Evolutionary conservation across 2,888 invertebrate species (phyloP), one percentile per base, ranked within the genome.

Genomic region (Scaptomyza polygonia): DNA sequence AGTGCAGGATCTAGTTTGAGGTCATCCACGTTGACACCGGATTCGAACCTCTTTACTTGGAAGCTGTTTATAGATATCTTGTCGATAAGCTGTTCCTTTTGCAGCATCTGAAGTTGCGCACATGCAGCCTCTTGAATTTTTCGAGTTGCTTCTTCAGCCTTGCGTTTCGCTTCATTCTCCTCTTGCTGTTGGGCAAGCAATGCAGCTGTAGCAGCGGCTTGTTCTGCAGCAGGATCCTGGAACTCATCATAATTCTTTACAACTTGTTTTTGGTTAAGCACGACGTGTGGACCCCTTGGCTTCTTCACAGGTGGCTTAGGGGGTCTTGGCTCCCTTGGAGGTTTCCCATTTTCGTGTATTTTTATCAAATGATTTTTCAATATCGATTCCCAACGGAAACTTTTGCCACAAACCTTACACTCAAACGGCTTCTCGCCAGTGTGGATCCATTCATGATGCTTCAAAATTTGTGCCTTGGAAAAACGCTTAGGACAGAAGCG

Each of bases 401-500:
- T 78, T 55, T 84, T 89, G 8, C 82, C 84, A 44, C 91, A 91
- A 4, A 83, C 69, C 5, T 77, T 76, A 48, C 91, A 91, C 16
- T 75, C 86, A 56, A 89, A 90, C 0, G 91, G 91, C 25, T 89
- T 91, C 45, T 91, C 91, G 0, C 91, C 91, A 0, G 91, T 91
- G 45, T 91, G 91, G 0, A 88, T 91, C 81, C 89, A 89, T 67
- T 90, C 90, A 40, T 91, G 91, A 67, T 91, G 90, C 7, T 89
- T 89, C 6, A 7, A 90, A 59, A 5, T 90, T 59, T 90, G 90
- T 5, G 90, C 86, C 58, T 90, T 90, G 5, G 90, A 89, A 66
- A 91, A 91, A 2, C 90, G 84, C 43, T 89, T 89, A 5, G 90
- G 89, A 52, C 91, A 91, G 54, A 85, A 90, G 21, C 89, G 84